Evolutionary conservation across 2,888 invertebrate species (phyloP), one percentile per base, ranked within the genome.

Genomic region (Volucella inanis): DNA sequence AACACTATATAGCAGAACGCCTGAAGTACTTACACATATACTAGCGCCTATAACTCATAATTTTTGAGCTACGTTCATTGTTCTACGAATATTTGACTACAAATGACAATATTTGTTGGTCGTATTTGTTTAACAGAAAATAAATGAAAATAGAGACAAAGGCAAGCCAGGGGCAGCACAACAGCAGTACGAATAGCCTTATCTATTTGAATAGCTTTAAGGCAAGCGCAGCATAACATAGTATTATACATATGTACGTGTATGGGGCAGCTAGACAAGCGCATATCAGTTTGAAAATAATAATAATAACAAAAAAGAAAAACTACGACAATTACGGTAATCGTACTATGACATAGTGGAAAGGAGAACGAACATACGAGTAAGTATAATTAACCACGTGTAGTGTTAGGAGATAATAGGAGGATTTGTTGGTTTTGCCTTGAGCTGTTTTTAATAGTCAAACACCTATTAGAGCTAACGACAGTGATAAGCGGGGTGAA

Each of bases 391-490:
- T 77, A 71, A 71, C 65, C 71, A 82, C 61, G 18, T 77, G 55
- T 55, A 11, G 47, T 15, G 38, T 52, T 54, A 38, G 15, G 18
- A 61, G 61, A 59, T 50, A 71, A 50, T 52, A 41, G 31, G 14
- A 2, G 38, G 49, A 15, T 55, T 68, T 74, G 71, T 59, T 79
- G 45, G 52, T 71, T 65, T 77, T 77, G 22, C 59, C 77, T 65
- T 67, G 59, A 43, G 59, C 61, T 55, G 57, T 31, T 31, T 31
- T 31, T 31, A 54, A 62, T n/a, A 57, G 65, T 50, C 65, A 70
- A 77, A 77, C 81, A 65, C 64, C 71, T 52, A 77, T 78, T 61
- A 71, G 54, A 61, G 59, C 61, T 82, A 82, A 82, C 78, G 65
- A 65, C 59, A 54, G 71, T 55, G 81, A 77, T 77, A 77, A 82